Percentiles rank a stretch among this genome's conserved stretches.
Conservation (phyloP, 2,888 invertebrate species). For the Ormyrus labotus region DNA sequence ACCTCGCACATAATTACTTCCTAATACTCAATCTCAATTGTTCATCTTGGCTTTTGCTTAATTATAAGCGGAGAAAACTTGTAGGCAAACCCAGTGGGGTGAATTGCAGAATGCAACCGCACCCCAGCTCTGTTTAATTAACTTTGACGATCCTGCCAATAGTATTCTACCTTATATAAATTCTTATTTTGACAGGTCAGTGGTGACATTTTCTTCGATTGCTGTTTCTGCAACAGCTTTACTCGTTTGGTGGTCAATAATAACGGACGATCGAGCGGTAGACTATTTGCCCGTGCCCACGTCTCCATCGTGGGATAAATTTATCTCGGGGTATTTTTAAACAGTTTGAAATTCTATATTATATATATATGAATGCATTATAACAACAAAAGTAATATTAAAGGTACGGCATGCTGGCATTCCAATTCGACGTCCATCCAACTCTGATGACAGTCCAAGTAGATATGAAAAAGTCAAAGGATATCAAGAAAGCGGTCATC, state of each 20-base stretch:
- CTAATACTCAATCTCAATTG: too few relatives aligned
- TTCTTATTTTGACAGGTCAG: constrained; percentile 74
- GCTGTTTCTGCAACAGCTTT: constrained; percentile 82
- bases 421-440: constrained; percentile 88
- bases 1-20: too few relatives aligned
- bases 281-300: constrained; percentile 73
- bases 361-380: not conserved
- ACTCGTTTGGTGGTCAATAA: constrained; percentile 82
- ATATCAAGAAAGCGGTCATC: constrained; percentile 84
- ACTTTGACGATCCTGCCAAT: not conserved
- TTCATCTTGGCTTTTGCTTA: too few relatives aligned
- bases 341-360: too few relatives aligned
- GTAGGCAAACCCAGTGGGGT: too few relatives aligned
- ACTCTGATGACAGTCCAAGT: constrained; percentile 92
- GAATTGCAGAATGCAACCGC: too few relatives aligned
- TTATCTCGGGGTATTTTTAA: constrained; percentile 70
- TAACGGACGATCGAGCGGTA: constrained; percentile 64
- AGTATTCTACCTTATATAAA: not conserved
- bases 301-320: constrained; percentile 73
- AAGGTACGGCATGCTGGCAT: constrained; percentile 75
- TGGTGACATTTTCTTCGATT: constrained; percentile 82
- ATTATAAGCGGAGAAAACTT: too few relatives aligned
- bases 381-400: not conserved
- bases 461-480: constrained; percentile 89
- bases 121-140: too few relatives aligned